These are phyloP conservation scores for Mycteria americana DNA, from an alignment of 2,797 vertebrate genomes.

Conservation along the genomic window DNA sequence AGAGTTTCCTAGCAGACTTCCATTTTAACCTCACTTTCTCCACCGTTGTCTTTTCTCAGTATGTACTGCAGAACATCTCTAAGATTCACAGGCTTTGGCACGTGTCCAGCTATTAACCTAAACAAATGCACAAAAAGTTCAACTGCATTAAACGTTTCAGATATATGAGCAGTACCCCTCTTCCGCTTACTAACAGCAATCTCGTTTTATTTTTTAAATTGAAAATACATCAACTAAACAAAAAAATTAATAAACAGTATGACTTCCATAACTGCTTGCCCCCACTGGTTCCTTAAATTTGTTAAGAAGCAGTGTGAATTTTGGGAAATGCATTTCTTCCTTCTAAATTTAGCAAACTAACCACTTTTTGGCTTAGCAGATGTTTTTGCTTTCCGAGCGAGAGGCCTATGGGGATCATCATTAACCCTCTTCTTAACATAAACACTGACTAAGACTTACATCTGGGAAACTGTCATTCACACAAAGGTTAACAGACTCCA, in stretches of 20 bases:
- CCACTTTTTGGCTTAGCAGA: constrained; percentile 61
- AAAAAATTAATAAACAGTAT: not conserved
- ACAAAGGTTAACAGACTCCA: constrained; percentile 41
- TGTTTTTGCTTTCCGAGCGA: constrained; percentile 51
- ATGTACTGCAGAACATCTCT: not conserved
- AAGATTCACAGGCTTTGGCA: not conserved
- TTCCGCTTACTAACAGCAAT: not conserved
- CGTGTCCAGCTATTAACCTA: not conserved
- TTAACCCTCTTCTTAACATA: constrained; percentile 63
- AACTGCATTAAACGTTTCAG: not conserved
- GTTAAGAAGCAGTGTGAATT: constrained; percentile 28
- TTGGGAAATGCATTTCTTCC: constrained; percentile 51
- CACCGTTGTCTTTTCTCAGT: not conserved
- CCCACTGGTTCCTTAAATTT: not conserved
- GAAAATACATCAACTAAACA: not conserved
- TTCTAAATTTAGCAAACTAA: constrained; percentile 66
- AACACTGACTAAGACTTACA: constrained; percentile 47
- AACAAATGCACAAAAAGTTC: not conserved
- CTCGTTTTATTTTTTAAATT: not conserved
- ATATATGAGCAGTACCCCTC: not conserved
- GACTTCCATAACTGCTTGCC: not conserved
- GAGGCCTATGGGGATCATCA: constrained; percentile 48
- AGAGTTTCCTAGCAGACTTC: not conserved
- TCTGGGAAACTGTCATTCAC: constrained; percentile 42
- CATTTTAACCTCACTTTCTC: not conserved